A percentile compares a stretch with the other conserved stretches of the same genome.
Conservation (phyloP, 2,797 vertebrate genomes). For the Pristis pectinata region DNA sequence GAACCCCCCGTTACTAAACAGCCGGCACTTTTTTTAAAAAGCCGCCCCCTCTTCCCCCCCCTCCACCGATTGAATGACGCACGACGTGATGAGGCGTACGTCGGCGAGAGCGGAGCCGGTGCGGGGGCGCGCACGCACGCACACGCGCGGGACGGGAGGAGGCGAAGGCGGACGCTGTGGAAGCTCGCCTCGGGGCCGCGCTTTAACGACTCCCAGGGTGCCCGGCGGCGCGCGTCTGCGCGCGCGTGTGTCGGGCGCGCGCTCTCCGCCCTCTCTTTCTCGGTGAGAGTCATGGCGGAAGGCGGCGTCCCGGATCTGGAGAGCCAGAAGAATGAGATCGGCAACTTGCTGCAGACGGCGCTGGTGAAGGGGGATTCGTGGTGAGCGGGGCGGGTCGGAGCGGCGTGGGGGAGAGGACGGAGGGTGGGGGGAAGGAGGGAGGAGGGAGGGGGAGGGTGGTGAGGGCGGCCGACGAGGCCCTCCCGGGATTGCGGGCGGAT, state of each 20-base stretch:
- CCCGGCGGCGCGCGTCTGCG: not conserved
- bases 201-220: not conserved
- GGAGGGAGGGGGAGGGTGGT: not conserved
- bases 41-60: constrained; percentile 39
- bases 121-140: too few species aligned
- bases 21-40: constrained; percentile 48
- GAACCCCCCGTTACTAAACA: constrained; percentile 42
- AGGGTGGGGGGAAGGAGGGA: not conserved
- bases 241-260: too few species aligned
- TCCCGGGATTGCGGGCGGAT: not conserved
- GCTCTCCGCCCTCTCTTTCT: not conserved
- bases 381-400: constrained; percentile 48
- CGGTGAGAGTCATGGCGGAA: constrained; percentile 60
- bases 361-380: constrained; percentile 69
- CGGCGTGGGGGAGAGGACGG: not conserved
- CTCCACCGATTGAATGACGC: constrained; percentile 50
- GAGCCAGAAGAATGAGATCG: constrained; percentile 67
- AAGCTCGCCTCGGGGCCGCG: not conserved
- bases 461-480: not conserved
- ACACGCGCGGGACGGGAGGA: not conserved
- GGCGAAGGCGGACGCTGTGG: not conserved
- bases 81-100: constrained; percentile 50
- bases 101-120: not conserved
- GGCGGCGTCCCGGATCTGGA: constrained; percentile 77
- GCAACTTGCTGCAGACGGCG: constrained; percentile 63